Base-by-base conservation (phyloP, 2,113 vertebrate genomes). In the Meriones unguiculatus region DNA sequence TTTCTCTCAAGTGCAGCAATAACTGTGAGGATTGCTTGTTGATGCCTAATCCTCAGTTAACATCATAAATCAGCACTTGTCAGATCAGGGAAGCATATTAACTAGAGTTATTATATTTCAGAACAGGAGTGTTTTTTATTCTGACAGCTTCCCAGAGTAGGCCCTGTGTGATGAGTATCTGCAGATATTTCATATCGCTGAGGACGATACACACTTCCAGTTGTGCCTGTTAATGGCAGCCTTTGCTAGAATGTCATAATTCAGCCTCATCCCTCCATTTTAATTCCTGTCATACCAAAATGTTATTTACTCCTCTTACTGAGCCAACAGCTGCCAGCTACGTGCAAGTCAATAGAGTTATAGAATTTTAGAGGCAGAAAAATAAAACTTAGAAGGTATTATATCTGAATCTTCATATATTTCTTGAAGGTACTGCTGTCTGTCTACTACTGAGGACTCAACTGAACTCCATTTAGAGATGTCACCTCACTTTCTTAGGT, bases 101-200 rank as follows among this genome's bases (percentile, higher is more conserved):
- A 97, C 94, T 94, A 95, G 97, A 98, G 95, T 97, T 97, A 97
- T 96, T 97, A 90, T 97, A 96, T 97, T 97, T 98, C 86, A 78
- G 77, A 98, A 94, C 93, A 95, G 38, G 96, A 93, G 77, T 96
- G 67, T 95, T 97, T 97, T 97, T 97, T 97, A 97, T 97, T 97
- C 84, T 97, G 96, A 97, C 97, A 98, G 97, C 96, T 96, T 97
- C 73, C 88, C 57, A 76, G 92, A 95, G 92, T 94, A 76, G 70
- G 46, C 28, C 76, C 38, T 96, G 67, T 78, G 73, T 75, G 94
- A 96, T 97, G 96, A 95, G 96, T 84, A 69, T 91, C 81, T 84
- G 78, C 14, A 97, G 87, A 93, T 95, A 97, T 72, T 97, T 97
- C 87, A 97, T 77, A 59, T 41, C 4, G 0, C 57, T 82, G 93